phyloP scores from a whole-genome alignment of 2,888 invertebrate genomes.

The Lasioglossum vierecki region DNA sequence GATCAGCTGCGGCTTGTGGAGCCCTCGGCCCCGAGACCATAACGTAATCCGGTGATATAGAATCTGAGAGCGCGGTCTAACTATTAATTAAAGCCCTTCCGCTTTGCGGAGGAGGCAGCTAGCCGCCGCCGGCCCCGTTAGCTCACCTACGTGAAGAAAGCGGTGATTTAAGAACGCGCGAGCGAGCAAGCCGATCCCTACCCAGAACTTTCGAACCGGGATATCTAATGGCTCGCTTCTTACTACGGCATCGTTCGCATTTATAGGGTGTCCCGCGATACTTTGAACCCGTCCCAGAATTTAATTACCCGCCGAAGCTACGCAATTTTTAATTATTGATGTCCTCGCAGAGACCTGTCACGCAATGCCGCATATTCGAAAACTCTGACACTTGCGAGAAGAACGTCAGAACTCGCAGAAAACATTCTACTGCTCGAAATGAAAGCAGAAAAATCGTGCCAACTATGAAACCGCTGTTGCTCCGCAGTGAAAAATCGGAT shows the following conservation, averaged over 20 bases:
- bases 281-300: background rate
- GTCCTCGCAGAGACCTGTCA: background rate
- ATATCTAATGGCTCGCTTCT: conserved; percentile 29
- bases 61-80: conserved; percentile 59
- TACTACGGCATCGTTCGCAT: conserved; percentile 1
- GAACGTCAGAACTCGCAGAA: background rate
- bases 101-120: conserved; percentile 52
- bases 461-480: background rate
- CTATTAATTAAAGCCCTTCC: conserved; percentile 69
- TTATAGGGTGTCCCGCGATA: conserved; percentile 1
- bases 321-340: background rate
- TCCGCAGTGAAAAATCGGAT: background rate
- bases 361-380: no score
- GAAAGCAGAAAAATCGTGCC: no score
- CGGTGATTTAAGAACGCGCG: conserved; percentile 60
- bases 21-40: conserved; percentile 12
- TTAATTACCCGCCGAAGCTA: background rate
- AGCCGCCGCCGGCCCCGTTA: conserved; percentile 53
- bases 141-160: conserved; percentile 66
- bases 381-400: no score
- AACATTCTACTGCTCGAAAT: no score
- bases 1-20: conserved; percentile 34
- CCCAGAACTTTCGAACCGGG: conserved; percentile 56
- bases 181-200: conserved; percentile 20
- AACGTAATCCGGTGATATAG: conserved; percentile 60